phyloP scores from a whole-genome alignment of 2,888 invertebrate species.

The Saturnia pavonia region DNA sequence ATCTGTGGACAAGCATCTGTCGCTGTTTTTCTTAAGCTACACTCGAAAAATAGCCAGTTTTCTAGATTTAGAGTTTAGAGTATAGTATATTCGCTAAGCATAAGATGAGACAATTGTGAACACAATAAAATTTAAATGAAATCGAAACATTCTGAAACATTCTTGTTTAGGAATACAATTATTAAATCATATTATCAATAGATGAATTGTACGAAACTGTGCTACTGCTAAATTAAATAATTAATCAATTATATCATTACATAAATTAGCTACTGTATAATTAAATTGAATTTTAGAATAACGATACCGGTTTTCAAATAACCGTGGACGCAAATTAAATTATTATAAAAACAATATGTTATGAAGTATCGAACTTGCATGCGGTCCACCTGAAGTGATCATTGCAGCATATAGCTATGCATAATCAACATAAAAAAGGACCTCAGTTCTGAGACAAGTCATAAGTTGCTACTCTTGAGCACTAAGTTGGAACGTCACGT shows the following conservation, averaged over 20 bases:
- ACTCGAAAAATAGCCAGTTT: neutral
- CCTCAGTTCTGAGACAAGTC: too few species aligned
- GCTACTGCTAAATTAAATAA: slow-evolving; percentile 1
- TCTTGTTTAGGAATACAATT: neutral
- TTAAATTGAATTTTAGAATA: neutral
- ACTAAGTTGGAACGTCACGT: too few species aligned
- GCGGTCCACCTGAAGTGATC: too few species aligned
- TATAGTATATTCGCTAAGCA: neutral
- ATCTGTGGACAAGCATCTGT: neutral
- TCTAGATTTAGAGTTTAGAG: neutral
- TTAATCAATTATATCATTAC: neutral
- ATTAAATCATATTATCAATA: neutral
- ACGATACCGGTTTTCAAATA: neutral
- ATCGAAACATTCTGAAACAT: too few species aligned
- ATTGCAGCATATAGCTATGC: too few species aligned
- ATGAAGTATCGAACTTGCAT: too few species aligned
- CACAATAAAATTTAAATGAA: too few species aligned
- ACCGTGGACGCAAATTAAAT: neutral
- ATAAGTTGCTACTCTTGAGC: too few species aligned
- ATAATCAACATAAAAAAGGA: too few species aligned
- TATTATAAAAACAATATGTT: too few species aligned
- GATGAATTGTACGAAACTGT: neutral
- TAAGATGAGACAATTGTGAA: too few species aligned
- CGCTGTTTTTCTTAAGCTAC: neutral
- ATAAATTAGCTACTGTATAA: neutral